Percentiles rank a stretch among this genome's conserved stretches.
phyloP scores from a whole-genome alignment of 2,888 invertebrate genomes.

The Melanchra persicariae region DNA sequence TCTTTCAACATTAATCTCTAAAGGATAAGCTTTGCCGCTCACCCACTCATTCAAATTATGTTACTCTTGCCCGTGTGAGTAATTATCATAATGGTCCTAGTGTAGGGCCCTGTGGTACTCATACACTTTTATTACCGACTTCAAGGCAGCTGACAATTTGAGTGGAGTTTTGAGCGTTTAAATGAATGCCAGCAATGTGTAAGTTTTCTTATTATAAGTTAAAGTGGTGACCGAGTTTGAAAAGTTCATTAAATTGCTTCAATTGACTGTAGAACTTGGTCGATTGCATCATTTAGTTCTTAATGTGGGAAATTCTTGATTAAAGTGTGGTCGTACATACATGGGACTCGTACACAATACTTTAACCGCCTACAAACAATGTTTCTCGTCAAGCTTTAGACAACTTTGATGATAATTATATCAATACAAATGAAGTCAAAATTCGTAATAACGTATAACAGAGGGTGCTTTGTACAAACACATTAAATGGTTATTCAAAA shows the following conservation, averaged over 20 bases:
- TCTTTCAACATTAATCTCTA: constrained; percentile 72
- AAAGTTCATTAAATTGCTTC: constrained; percentile 63
- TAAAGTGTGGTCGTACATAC: constrained; percentile 1
- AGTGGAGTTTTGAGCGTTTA: constrained; percentile 43
- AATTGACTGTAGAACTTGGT: constrained; percentile 56
- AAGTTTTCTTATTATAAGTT: constrained; percentile 68
- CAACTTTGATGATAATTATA: constrained; percentile 5
- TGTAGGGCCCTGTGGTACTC: constrained; percentile 48
- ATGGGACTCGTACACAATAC: not conserved
- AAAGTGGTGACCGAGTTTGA: constrained; percentile 57
- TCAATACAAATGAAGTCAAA: not conserved
- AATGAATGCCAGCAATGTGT: constrained; percentile 52
- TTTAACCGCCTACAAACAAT: too few species aligned
- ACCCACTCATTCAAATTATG: constrained; percentile 66
- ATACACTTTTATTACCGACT: constrained; percentile 40
- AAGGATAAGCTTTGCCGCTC: constrained; percentile 67
- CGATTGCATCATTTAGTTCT: constrained; percentile 52
- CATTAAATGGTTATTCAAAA: constrained; percentile 16
- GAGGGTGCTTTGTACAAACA: constrained; percentile 8
- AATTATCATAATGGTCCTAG: constrained; percentile 63
- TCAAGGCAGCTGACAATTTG: constrained; percentile 40
- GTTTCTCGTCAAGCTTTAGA: not conserved
- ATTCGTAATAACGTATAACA: constrained; percentile 1
- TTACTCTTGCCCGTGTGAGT: constrained; percentile 58
- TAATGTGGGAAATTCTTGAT: constrained; percentile 35